Evolutionary conservation across 2,113 vertebrate genomes (phyloP).

Genomic region (Cettia cetti): DNA sequence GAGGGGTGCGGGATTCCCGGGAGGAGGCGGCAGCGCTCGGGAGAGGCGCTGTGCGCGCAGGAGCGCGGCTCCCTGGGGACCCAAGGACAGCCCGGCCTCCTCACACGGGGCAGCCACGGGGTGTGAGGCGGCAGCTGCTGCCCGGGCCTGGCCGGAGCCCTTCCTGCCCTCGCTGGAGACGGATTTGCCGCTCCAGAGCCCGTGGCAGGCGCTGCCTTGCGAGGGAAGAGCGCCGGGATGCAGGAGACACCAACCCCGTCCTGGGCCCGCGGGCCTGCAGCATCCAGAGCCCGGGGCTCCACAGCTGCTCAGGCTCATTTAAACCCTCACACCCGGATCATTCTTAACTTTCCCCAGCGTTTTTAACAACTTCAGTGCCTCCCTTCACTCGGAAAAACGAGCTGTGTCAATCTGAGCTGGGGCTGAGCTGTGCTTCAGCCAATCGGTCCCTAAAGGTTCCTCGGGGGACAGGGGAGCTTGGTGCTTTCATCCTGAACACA

Average conservation of each 20-base stretch:
- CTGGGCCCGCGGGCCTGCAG: too few relatives aligned
- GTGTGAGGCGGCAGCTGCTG: neutral
- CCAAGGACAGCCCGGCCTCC: neutral
- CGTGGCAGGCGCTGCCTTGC: rapidly evolving
- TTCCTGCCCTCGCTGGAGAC: rapidly evolving
- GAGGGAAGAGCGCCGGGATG: rapidly evolving
- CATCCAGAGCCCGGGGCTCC: neutral
- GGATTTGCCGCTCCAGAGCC: neutral
- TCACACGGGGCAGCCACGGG: rapidly evolving
- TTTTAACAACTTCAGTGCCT: neutral
- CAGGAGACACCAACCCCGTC: neutral
- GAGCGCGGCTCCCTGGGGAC: neutral
- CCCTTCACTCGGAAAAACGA: neutral
- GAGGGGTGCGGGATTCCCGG: neutral
- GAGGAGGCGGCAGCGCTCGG: rapidly evolving
- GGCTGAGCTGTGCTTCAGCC: neutral
- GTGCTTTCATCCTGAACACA: neutral
- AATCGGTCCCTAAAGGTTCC: neutral
- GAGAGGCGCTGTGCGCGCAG: rapidly evolving
- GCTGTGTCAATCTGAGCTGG: neutral
- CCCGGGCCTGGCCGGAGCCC: neutral
- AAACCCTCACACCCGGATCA: neutral
- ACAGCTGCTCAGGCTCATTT: neutral
- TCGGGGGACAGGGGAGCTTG: neutral
- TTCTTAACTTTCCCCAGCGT: neutral